Conservation (phyloP, 2,113 vertebrate genomes). For the Plecturocebus donacophilus region DNA sequence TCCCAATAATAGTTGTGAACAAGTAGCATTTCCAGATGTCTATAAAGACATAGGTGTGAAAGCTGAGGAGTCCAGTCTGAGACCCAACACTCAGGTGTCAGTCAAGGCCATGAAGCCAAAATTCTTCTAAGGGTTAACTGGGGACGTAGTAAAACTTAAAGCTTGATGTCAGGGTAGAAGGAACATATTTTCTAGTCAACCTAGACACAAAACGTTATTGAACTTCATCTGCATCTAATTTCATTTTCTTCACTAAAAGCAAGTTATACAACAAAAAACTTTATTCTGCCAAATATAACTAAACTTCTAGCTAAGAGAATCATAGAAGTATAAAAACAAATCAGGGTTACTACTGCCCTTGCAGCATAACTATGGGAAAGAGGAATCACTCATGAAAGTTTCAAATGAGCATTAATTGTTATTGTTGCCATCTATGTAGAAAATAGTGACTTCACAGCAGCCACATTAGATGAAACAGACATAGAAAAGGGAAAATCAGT, state of each 20-base stretch:
- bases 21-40: not conserved
- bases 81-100: not conserved
- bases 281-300: not conserved
- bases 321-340: not conserved
- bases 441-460: not conserved
- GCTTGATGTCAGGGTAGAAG: not conserved
- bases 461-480: not conserved
- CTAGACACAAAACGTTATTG: not conserved
- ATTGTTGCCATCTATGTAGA: not conserved
- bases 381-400: conserved; percentile 17
- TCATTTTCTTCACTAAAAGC: conserved; percentile 24
- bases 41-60: not conserved
- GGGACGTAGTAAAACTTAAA: not conserved
- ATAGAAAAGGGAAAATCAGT: not conserved
- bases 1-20: not conserved
- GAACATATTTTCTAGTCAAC: not conserved
- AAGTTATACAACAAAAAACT: conserved; percentile 23
- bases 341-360: not conserved
- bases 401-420: not conserved
- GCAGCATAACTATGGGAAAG: not conserved
- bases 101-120: not conserved
- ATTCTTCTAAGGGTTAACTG: not conserved
- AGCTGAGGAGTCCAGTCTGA: not conserved
- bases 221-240: conserved; percentile 6
- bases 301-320: not conserved